Percentiles rank a stretch among this genome's conserved stretches.
Evolutionary conservation across 2,113 vertebrate species (phyloP).

Genomic region (Baryphthengus martii): DNA sequence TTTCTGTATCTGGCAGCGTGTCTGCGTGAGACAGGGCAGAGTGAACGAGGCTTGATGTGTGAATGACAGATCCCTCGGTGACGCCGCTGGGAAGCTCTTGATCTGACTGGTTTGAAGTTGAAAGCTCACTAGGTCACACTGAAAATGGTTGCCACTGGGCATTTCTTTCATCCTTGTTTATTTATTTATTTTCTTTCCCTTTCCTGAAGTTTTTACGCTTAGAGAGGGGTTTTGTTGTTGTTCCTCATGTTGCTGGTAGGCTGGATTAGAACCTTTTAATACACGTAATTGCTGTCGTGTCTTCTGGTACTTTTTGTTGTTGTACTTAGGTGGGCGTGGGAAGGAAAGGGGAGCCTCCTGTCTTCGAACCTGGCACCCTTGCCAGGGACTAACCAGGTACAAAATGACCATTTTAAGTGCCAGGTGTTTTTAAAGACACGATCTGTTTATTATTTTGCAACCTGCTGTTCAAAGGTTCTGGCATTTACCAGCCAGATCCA

Average conservation of each 20-base stretch:
- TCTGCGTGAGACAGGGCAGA: conserved; percentile 47
- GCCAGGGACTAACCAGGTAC: not conserved
- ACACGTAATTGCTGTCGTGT: not conserved
- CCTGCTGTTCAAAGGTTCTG: conserved; percentile 41
- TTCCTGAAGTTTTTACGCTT: conserved; percentile 14
- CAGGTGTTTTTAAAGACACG: conserved; percentile 11
- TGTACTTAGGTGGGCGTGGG: not conserved
- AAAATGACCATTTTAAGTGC: not conserved
- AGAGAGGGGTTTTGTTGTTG: not conserved
- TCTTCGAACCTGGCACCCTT: not conserved
- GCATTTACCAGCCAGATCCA: not conserved
- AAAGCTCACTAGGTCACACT: conserved; percentile 74
- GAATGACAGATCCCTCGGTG: conserved; percentile 67
- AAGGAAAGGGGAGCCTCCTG: not conserved
- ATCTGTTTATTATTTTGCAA: conserved; percentile 45
- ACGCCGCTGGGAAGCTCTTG: conserved; percentile 73
- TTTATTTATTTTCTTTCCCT: conserved; percentile 24
- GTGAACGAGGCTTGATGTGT: conserved; percentile 46
- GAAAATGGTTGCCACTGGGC: conserved; percentile 74
- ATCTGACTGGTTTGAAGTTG: conserved; percentile 78
- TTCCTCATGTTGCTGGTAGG: not conserved
- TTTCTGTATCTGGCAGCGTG: conserved; percentile 32
- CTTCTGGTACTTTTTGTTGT: not conserved
- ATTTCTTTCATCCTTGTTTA: conserved; percentile 80
- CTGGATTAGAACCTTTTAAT: not conserved